phyloP scores from a whole-genome alignment of 2,113 vertebrate genomes.

The Promerops cafer region DNA sequence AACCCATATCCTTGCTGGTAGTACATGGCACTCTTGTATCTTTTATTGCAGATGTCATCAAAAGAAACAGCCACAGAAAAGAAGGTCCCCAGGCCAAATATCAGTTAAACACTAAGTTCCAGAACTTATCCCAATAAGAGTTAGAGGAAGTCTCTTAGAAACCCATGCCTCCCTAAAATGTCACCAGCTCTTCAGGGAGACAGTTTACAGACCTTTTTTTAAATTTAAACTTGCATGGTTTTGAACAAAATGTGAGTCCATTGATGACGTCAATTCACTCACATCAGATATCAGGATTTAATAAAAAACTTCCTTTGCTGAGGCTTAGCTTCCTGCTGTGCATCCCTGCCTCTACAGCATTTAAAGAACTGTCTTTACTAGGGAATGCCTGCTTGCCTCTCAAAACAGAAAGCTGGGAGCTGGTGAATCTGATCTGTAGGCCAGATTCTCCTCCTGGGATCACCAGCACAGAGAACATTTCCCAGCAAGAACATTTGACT shows the following conservation, averaged over 20 bases:
- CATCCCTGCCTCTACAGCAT: not conserved
- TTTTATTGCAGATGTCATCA: not conserved
- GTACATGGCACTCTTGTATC: not conserved
- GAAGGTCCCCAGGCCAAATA: not conserved
- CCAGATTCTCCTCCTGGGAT: not conserved
- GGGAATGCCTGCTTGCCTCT: not conserved
- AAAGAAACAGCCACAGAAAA: not conserved
- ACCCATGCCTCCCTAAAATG: not conserved
- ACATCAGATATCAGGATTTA: not conserved
- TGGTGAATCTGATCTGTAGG: not conserved
- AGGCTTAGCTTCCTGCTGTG: not conserved
- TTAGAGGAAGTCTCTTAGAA: not conserved
- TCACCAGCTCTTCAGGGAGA: not conserved
- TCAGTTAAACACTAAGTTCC: not conserved
- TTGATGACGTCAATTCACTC: fast-evolving
- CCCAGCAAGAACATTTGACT: fast-evolving
- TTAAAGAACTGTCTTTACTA: not conserved
- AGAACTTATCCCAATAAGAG: not conserved
- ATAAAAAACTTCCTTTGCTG: not conserved
- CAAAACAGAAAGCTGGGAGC: not conserved
- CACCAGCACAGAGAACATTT: not conserved
- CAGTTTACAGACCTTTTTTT: not conserved
- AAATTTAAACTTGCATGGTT: not conserved
- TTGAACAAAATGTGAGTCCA: not conserved
- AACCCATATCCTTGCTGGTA: not conserved